Evolutionary conservation across 2,797 vertebrate genomes (phyloP).

Genomic region (Spea hammondii): DNA sequence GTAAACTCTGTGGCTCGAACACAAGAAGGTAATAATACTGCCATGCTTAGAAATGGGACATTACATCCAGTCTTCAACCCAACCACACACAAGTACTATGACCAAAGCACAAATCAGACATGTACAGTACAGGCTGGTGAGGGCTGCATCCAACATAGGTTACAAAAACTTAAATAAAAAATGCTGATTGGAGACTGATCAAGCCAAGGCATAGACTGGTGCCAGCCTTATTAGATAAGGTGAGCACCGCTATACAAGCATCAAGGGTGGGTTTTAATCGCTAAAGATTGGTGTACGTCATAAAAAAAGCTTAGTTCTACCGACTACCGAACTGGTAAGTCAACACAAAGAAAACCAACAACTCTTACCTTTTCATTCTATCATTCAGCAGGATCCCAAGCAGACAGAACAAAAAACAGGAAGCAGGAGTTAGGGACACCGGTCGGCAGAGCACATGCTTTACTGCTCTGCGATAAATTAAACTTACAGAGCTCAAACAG

Average conservation of each 20-base stretch:
- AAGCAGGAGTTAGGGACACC: constrained; percentile 78
- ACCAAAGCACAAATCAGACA: background rate
- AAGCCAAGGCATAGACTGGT: background rate
- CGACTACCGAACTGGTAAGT: constrained; percentile 50
- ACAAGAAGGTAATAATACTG: background rate
- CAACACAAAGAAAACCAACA: constrained; percentile 35
- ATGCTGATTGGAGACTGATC: background rate
- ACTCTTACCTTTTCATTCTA: constrained; percentile 99
- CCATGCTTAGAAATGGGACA: no score
- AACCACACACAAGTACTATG: constrained; percentile 5
- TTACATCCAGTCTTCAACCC: background rate
- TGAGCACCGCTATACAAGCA: background rate
- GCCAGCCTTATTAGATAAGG: background rate
- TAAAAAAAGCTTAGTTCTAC: no score
- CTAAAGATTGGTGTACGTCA: no score
- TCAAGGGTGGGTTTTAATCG: background rate
- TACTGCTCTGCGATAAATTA: constrained; percentile 1
- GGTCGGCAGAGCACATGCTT: constrained; percentile 2
- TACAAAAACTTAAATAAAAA: no score
- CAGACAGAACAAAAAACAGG: constrained; percentile 97
- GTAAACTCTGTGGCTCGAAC: background rate
- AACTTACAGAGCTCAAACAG: background rate
- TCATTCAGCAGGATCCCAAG: constrained; percentile 98
- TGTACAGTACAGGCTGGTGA: background rate
- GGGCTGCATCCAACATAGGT: no score